Evolutionary conservation across 2,797 vertebrate species (phyloP).

Genomic region (Ibycter americanus): DNA sequence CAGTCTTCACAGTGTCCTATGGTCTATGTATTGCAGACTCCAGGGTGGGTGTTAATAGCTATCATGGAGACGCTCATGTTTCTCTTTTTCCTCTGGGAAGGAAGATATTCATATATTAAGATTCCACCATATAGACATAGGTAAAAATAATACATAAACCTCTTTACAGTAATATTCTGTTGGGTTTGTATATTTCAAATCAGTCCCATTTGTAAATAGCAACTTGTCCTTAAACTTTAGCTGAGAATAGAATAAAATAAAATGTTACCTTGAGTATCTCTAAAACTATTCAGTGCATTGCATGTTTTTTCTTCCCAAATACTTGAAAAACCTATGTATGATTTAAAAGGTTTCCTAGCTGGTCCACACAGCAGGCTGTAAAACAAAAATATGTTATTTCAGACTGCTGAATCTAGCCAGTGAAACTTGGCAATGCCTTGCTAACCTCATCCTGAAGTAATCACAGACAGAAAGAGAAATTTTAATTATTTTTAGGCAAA

Average conservation of each 20-base stretch:
- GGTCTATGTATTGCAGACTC: not conserved
- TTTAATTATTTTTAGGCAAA: not conserved
- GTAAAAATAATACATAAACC: not conserved
- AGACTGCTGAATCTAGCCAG: not conserved
- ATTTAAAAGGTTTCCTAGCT: not conserved
- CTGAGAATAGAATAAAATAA: not conserved
- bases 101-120: not conserved
- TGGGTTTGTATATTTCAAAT: not conserved
- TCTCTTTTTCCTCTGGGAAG: not conserved
- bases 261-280: not conserved
- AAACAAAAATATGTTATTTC: not conserved
- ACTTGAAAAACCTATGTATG: not conserved
- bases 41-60: not conserved
- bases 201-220: not conserved
- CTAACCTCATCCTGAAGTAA: not conserved
- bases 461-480: not conserved
- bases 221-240: not conserved
- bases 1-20: not conserved
- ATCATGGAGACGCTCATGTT: not conserved
- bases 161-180: not conserved
- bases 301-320: not conserved
- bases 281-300: not conserved
- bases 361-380: not conserved
- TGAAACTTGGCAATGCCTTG: not conserved
- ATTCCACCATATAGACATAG: accelerated